Percentiles rank a stretch among this genome's conserved stretches.
Evolutionary conservation across 2,888 invertebrate species (phyloP).

Genomic region (Prenolepis imparis): DNA sequence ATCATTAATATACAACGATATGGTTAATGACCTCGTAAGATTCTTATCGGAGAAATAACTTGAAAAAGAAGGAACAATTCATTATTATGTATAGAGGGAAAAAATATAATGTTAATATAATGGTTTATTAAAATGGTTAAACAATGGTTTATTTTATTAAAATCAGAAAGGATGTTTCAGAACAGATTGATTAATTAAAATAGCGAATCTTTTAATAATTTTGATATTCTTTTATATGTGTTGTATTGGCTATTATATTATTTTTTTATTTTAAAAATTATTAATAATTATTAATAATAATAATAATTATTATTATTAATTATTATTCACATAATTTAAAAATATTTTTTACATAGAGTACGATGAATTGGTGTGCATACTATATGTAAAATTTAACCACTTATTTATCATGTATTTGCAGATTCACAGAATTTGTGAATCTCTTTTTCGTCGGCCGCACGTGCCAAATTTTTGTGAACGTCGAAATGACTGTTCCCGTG

Average conservation of each 20-base stretch:
- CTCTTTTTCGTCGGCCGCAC: conserved; percentile 3
- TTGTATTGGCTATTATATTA: background rate
- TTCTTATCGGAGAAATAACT: background rate
- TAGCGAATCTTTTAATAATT: background rate
- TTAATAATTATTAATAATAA: no score
- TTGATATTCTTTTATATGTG: background rate
- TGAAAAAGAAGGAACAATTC: background rate
- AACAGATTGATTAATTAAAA: background rate
- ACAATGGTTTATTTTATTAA: background rate
- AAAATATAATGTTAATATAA: no score
- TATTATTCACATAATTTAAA: background rate
- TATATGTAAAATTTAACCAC: background rate
- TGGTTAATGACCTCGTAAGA: background rate
- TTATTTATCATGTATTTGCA: background rate
- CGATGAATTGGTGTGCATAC: background rate
- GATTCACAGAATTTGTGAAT: background rate
- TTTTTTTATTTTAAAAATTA: background rate
- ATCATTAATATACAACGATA: background rate
- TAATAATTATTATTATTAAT: no score
- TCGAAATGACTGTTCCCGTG: conserved; percentile 52
- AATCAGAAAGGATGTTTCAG: background rate
- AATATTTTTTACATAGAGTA: background rate
- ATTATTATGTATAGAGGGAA: background rate
- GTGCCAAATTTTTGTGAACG: conserved; percentile 49
- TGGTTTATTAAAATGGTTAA: no score